A percentile compares a stretch with the other conserved stretches of the same genome.
phyloP scores from a whole-genome alignment of 2,888 invertebrate species.

The Folsomia manolachei region DNA sequence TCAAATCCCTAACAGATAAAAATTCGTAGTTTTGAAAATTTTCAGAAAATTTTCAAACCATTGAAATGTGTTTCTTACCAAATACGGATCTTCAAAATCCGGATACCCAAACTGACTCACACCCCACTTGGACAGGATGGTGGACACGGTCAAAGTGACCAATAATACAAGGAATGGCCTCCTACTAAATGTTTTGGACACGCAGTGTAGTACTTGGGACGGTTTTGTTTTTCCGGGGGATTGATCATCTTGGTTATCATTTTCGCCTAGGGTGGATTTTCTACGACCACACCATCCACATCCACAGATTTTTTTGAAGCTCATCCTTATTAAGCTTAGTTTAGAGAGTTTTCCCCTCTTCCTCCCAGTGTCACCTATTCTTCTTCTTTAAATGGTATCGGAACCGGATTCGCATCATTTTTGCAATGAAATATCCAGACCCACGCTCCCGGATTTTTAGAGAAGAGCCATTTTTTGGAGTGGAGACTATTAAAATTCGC shows the following conservation, averaged over 20 bases:
- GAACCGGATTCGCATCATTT: background rate
- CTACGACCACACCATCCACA: background rate
- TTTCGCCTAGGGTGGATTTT: background rate
- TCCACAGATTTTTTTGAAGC: background rate
- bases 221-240: background rate
- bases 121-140: constrained; percentile 37
- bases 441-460: no score
- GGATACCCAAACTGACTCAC: constrained; percentile 58
- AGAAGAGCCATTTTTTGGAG: no score
- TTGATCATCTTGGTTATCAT: background rate
- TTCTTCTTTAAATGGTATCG: background rate
- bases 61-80: constrained; percentile 59
- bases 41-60: constrained; percentile 6
- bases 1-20: constrained; percentile 42
- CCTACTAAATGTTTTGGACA: constrained; percentile 37
- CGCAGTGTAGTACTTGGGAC: background rate
- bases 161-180: constrained; percentile 39
- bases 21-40: background rate
- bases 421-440: no score
- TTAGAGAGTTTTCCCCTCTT: background rate
- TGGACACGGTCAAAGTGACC: constrained; percentile 29
- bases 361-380: background rate
- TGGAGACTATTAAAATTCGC: no score
- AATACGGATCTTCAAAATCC: constrained; percentile 80
- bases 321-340: background rate